Conservation (phyloP, 2,113 vertebrate genomes). For the Prionailurus bengalensis region DNA sequence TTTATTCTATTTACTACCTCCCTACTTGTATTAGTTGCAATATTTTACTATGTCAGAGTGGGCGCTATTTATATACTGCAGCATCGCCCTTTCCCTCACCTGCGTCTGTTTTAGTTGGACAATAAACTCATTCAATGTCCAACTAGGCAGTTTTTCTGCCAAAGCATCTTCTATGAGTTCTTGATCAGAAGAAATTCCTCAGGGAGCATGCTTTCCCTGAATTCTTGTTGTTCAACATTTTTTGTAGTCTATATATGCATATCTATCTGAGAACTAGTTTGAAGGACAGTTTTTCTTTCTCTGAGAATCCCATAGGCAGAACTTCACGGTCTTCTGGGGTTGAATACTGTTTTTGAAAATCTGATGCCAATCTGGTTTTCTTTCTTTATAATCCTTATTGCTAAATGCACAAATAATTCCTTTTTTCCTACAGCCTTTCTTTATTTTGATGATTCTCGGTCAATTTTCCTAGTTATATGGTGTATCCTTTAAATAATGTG, state of each 20-base stretch:
- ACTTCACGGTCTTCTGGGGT: background rate
- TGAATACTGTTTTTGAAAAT: background rate
- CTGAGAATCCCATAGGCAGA: background rate
- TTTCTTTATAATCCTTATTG: background rate
- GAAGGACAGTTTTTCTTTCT: background rate
- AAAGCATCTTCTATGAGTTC: background rate
- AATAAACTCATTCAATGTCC: background rate
- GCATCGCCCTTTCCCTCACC: background rate
- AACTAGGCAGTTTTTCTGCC: background rate
- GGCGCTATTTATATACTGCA: background rate
- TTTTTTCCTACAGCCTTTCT: background rate
- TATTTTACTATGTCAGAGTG: background rate
- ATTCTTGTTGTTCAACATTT: background rate
- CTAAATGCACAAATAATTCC: background rate
- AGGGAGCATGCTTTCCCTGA: background rate
- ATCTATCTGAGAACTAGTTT: background rate
- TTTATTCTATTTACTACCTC: background rate
- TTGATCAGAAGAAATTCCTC: background rate
- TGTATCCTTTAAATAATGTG: background rate
- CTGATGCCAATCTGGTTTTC: background rate
- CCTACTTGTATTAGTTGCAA: background rate
- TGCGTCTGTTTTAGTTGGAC: background rate
- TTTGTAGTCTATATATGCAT: background rate
- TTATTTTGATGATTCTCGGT: background rate
- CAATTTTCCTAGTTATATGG: background rate